Conservation (phyloP, 2,113 vertebrate genomes). For the Gobius niger region DNA sequence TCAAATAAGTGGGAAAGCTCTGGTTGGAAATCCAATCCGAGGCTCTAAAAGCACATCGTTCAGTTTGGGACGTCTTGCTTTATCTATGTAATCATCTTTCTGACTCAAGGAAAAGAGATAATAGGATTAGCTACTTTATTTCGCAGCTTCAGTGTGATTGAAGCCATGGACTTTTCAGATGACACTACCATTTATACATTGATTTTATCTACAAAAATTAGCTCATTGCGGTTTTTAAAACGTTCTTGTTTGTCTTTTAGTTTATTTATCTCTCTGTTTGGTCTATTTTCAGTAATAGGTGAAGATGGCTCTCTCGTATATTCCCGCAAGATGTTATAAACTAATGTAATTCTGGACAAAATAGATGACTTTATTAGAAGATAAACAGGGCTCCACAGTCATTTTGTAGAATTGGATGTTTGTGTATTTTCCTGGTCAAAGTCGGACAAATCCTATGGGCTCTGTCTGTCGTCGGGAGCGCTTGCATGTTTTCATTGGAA, state of each 20-base stretch:
- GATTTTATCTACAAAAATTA: background rate
- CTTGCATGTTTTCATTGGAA: conserved; percentile 45
- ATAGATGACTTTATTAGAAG: background rate
- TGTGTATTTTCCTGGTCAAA: conserved; percentile 33
- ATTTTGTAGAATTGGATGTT: background rate
- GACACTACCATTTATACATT: background rate
- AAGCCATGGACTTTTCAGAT: background rate
- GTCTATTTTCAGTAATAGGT: background rate
- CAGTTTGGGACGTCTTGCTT: background rate
- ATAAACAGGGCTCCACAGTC: background rate
- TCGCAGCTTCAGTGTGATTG: background rate
- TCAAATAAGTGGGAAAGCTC: background rate
- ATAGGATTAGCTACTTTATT: background rate
- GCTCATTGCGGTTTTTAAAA: background rate
- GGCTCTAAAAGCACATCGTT: background rate
- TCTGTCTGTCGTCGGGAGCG: conserved; percentile 6
- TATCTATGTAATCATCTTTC: conserved; percentile 1
- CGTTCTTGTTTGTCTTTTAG: background rate
- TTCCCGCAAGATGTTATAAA: background rate
- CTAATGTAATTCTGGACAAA: background rate
- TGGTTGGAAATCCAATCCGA: background rate
- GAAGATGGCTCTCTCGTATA: background rate
- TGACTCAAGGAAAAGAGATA: conserved; percentile 1
- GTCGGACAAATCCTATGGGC: conserved; percentile 26
- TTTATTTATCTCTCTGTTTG: background rate